These are phyloP conservation scores for Sebastes wilsoni DNA, from an alignment of 2,797 vertebrate genomes.

Conservation along the genomic window DNA sequence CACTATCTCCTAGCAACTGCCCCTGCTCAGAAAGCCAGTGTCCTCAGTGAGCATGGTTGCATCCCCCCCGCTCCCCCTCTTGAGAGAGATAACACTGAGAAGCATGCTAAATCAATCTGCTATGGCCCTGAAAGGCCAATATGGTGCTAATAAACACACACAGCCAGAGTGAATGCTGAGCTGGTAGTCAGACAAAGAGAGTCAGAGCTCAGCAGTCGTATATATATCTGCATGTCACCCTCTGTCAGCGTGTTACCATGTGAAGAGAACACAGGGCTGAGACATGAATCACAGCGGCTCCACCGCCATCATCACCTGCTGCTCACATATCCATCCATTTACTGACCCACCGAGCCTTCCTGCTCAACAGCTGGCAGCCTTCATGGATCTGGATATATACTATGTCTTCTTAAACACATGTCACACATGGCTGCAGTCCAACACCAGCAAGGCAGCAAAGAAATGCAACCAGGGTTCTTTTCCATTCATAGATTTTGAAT, in stretches of 20 bases:
- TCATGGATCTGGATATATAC: not conserved
- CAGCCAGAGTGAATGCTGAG: slow-evolving; percentile 3
- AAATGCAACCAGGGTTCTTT: not conserved
- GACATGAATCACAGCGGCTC: slow-evolving; percentile 34
- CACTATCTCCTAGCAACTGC: slow-evolving; percentile 64
- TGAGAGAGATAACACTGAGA: slow-evolving; percentile 51
- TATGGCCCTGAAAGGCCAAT: slow-evolving; percentile 78
- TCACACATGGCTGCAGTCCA: slow-evolving; percentile 11
- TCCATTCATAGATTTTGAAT: slow-evolving; percentile 15
- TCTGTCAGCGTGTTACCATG: slow-evolving; percentile 48
- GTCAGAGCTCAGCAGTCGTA: not conserved
- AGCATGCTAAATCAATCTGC: slow-evolving; percentile 82
- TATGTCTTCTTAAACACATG: slow-evolving; percentile 12
- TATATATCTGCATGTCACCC: slow-evolving; percentile 35
- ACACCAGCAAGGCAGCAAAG: not conserved
- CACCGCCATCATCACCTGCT: slow-evolving; percentile 41
- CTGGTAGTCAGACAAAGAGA: slow-evolving; percentile 24
- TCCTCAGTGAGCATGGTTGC: slow-evolving; percentile 7
- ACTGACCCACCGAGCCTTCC: slow-evolving; percentile 2
- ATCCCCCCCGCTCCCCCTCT: not conserved
- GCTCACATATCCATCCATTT: slow-evolving; percentile 32
- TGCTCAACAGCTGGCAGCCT: slow-evolving; percentile 30
- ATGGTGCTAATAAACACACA: slow-evolving; percentile 71
- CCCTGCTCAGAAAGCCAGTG: slow-evolving; percentile 3
- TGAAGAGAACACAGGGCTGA: slow-evolving; percentile 43